phyloP scores from a whole-genome alignment of 1,140 invertebrate genomes.

The Heterodera schachtii region DNA sequence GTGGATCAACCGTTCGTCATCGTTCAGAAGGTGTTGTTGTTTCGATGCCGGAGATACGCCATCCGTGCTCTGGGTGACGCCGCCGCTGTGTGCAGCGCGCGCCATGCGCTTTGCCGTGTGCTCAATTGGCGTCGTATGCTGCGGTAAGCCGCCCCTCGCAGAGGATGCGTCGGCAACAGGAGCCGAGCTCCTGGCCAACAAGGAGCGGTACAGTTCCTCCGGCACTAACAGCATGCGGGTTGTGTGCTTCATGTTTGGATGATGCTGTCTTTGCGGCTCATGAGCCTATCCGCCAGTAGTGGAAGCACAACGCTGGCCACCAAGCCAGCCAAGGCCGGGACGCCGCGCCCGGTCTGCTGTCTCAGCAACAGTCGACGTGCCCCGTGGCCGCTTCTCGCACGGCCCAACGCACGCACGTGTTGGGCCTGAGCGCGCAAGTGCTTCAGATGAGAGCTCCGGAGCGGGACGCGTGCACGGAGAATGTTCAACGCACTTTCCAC shows the following conservation, averaged over 20 bases:
- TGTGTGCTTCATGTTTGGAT: constrained; percentile 21
- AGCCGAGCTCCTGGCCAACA: neutral
- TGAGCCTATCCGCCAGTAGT: constrained; percentile 1
- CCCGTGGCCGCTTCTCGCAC: neutral
- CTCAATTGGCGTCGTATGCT: too few species aligned
- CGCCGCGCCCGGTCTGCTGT: neutral
- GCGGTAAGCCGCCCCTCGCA: too few species aligned
- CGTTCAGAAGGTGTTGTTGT: neutral
- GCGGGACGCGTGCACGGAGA: constrained; percentile 13
- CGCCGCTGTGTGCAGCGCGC: too few species aligned
- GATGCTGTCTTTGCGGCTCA: neutral
- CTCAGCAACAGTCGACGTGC: constrained; percentile 20
- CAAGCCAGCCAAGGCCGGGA: constrained; percentile 1
- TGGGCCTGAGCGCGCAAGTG: constrained; percentile 3
- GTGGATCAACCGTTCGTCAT: neutral
- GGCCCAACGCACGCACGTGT: constrained; percentile 10
- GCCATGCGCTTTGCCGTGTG: too few species aligned
- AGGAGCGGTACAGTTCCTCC: constrained; percentile 28
- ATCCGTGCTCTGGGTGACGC: too few species aligned
- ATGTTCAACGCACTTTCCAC: constrained; percentile 39
- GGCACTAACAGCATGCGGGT: constrained; percentile 28
- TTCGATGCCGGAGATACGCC: too few species aligned
- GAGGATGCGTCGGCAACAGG: too few species aligned
- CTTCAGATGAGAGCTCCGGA: neutral
- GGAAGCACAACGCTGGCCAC: constrained; percentile 13